Percentiles rank a stretch among this genome's conserved stretches.
These are phyloP conservation scores for Drosophila paranaensis DNA, from an alignment of 2,888 invertebrate species.

Conservation along the genomic window DNA sequence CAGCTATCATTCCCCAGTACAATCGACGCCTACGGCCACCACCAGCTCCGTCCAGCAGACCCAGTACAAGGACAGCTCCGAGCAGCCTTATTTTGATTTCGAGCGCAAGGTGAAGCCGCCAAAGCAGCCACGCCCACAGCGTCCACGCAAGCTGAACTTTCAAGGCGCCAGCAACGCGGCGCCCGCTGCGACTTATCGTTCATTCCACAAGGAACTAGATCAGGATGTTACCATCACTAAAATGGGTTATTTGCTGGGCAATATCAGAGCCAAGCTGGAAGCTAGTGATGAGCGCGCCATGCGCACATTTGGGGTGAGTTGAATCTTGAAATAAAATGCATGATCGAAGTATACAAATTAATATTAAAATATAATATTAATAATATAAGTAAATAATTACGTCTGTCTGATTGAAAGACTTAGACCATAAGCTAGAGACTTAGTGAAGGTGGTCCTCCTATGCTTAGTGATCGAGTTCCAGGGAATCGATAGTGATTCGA, in stretches of 20 bases:
- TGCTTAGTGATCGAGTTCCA: neutral
- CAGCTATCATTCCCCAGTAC: constrained; percentile 82
- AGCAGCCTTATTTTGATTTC: constrained; percentile 78
- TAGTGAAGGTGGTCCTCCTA: neutral
- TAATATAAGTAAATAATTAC: too few relatives aligned
- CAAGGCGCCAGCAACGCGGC: constrained; percentile 42
- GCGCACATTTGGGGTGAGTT: constrained; percentile 80
- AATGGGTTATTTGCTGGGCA: constrained; percentile 82
- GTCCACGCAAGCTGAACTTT: constrained; percentile 75
- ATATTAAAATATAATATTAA: too few relatives aligned
- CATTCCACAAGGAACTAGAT: constrained; percentile 82
- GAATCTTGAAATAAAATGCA: neutral
- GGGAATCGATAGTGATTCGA: neutral
- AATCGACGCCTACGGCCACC: constrained; percentile 61
- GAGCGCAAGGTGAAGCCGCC: constrained; percentile 81
- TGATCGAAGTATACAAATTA: neutral
- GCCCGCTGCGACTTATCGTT: constrained; percentile 79
- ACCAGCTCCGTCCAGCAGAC: constrained; percentile 38
- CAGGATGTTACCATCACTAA: constrained; percentile 82
- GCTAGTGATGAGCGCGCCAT: constrained; percentile 79
- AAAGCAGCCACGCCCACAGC: constrained; percentile 50
- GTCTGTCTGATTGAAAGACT: neutral
- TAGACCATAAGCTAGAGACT: neutral
- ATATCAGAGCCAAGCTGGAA: constrained; percentile 81
- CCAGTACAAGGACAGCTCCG: constrained; percentile 25